Evolutionary conservation across 2,113 vertebrate genomes (phyloP).

Genomic region (Sus scrofa): T2T-Sscrofa CM000824.6:198282501-198283000

Average conservation of each 20-base stretch:
- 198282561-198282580: slow-evolving; percentile 25
- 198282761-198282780: not conserved
- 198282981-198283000: too few relatives aligned
- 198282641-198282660: not conserved
- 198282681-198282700: not conserved
- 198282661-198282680: not conserved
- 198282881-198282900: not conserved
- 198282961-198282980: too few relatives aligned
- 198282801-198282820: not conserved
- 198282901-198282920: not conserved
- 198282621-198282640: not conserved
- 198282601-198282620: slow-evolving; percentile 3
- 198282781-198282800: not conserved
- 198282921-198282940: not conserved
- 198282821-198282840: not conserved
- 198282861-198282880: not conserved
- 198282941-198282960: not conserved
- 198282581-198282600: not conserved
- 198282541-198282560: slow-evolving; percentile 41
- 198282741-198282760: not conserved
- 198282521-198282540: slow-evolving; percentile 63
- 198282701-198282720: not conserved
- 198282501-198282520: slow-evolving; percentile 22
- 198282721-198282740: not conserved
- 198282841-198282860: not conserved